phyloP scores from a whole-genome alignment of 1,140 invertebrate genomes.

The Solenopsis invicta region DNA sequence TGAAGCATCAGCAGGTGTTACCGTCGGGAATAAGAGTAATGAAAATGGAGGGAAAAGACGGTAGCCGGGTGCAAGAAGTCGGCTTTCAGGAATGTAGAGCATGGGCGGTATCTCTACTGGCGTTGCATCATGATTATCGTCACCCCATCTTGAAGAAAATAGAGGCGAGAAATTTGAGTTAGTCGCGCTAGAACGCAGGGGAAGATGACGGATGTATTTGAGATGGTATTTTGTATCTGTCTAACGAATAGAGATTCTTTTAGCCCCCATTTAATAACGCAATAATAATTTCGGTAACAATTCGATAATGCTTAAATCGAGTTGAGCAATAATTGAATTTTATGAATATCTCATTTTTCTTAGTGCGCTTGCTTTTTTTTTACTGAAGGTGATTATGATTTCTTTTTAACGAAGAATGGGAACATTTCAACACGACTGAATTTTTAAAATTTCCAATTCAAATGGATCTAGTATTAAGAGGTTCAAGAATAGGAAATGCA shows the following conservation, averaged over 20 bases:
- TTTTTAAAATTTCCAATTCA: slow-evolving; percentile 3
- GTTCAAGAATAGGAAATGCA: slow-evolving; percentile 5
- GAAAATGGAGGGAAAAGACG: slow-evolving; percentile 56
- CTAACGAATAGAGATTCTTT: background rate
- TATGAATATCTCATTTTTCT: background rate
- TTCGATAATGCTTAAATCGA: background rate
- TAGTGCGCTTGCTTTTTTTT: background rate
- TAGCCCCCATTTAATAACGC: background rate
- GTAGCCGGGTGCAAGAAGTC: slow-evolving; percentile 29
- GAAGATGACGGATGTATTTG: background rate
- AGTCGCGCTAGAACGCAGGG: slow-evolving; percentile 5
- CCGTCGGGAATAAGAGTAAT: slow-evolving; percentile 56
- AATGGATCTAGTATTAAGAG: background rate
- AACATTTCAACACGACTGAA: background rate
- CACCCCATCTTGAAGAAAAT: slow-evolving; percentile 25
- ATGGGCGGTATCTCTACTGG: slow-evolving; percentile 1
- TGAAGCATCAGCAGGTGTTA: slow-evolving; percentile 51
- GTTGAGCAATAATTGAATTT: background rate
- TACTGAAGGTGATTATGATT: background rate
- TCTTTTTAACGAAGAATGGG: background rate
- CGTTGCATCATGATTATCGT: slow-evolving; percentile 56
- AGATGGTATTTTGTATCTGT: slow-evolving; percentile 5
- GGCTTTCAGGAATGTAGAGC: slow-evolving; percentile 44
- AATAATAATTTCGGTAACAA: background rate
- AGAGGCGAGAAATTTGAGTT: slow-evolving; percentile 40